Base-by-base conservation (phyloP, 2,888 invertebrate species). In the Pseudeuparius sepicola region DNA sequence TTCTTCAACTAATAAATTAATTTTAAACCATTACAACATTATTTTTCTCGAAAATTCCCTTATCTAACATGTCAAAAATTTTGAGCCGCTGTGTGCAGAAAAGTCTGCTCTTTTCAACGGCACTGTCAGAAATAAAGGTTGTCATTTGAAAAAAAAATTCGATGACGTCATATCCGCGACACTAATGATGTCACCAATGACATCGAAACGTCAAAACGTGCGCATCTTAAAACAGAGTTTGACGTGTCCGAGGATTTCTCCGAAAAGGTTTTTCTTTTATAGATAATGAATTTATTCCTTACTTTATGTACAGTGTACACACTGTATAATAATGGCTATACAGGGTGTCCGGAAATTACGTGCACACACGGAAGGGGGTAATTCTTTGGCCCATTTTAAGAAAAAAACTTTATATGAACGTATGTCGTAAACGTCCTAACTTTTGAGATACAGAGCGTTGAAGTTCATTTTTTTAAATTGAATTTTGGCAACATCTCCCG, bases 161-260 rank as follows among this genome's bases (percentile, higher is more conserved):
- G 20, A 20, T 20, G 20, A 20, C 20, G 7, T 20, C 20, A 20
- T 20, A 20, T 20, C 20, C 20, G n/a, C 6, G n/a, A 20, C 20
- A 20, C 7, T 20, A n/a, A 20, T 20, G 20, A 20, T n/a, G 6
- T 20, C 20, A 20, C n/a, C 6, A n/a, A 20, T 20, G 20, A 6
- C 7, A n/a, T n/a, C n/a, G n/a, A 20, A 7, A 20, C 20, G 20
- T 20, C 20, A 20, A n/a, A 20, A 20, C 7, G n/a, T 20, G 6
- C n/a, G 7, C n/a, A 20, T 7, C 6, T n/a, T 20, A 20, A 6
- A 20, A 20, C n/a, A 7, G 20, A n/a, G n/a, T n/a, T n/a, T n/a
- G n/a, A n/a, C 20, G 20, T 20, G 20, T 20, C 20, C 20, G 20
- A 20, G 20, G 20, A 20, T 20, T 20, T 20, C n/a, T 20, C 20